Conservation (phyloP, 2,888 invertebrate species). For the Embidobia sp. region DNA sequence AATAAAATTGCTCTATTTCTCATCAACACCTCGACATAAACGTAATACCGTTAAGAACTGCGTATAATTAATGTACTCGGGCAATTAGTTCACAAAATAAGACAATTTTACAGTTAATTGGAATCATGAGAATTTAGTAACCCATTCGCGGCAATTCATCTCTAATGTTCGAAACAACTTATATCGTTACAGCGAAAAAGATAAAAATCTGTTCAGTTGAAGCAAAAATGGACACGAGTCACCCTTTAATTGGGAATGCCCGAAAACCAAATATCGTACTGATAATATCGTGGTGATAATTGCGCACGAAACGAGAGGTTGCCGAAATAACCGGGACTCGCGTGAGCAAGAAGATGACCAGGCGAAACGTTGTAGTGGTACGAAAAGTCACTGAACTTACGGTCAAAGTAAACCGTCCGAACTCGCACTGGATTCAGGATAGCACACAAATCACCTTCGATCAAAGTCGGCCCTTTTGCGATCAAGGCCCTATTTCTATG, state of each 20-base stretch:
- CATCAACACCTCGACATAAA: conserved; percentile 27
- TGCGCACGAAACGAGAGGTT: background rate
- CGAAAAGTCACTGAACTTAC: conserved; percentile 59
- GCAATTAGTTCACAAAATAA: conserved; percentile 7
- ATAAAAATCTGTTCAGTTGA: background rate
- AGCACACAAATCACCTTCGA: conserved; percentile 63
- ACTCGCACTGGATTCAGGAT: conserved; percentile 53
- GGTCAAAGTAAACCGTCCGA: conserved; percentile 41
- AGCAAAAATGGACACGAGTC: too few species aligned
- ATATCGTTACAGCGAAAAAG: background rate
- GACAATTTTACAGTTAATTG: background rate
- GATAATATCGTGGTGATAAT: background rate
- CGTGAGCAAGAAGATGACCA: conserved; percentile 30
- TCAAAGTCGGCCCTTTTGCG: conserved; percentile 59
- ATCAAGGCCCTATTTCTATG: conserved; percentile 69
- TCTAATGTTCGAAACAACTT: too few species aligned
- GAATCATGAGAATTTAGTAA: too few species aligned
- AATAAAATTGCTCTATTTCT: conserved; percentile 35
- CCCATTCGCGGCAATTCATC: too few species aligned
- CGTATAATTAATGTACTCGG: conserved; percentile 16
- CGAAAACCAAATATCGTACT: background rate
- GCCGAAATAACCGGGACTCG: background rate
- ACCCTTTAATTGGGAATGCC: background rate
- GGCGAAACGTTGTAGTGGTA: background rate
- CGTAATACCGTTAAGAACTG: conserved; percentile 25